Conservation (phyloP, 2,797 vertebrate genomes). For the Coilia nasus region DNA sequence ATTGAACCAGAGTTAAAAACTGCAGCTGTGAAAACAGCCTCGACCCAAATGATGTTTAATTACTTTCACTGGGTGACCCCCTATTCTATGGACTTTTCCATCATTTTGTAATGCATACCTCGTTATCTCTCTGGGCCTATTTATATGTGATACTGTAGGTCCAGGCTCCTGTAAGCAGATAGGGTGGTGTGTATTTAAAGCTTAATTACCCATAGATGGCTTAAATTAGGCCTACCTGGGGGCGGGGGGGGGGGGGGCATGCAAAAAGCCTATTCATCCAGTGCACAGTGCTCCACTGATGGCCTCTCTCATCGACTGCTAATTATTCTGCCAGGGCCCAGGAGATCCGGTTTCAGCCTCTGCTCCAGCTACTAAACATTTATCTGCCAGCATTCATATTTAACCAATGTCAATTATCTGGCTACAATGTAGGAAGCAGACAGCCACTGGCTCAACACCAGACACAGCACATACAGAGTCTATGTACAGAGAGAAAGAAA, state of each 20-base stretch:
- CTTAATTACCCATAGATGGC: constrained; percentile 70
- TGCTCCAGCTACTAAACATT: constrained; percentile 80
- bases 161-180: constrained; percentile 37
- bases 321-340: constrained; percentile 74
- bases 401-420: constrained; percentile 80
- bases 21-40: too few relatives aligned
- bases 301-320: constrained; percentile 78
- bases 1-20: too few relatives aligned
- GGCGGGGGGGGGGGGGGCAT: constrained; percentile 38
- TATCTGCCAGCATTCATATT: constrained; percentile 79
- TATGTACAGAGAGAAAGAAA: neutral
- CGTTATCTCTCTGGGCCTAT: neutral
- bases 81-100: neutral
- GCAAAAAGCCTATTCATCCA: constrained; percentile 43
- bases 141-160: neutral
- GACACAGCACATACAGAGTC: constrained; percentile 47
- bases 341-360: constrained; percentile 75
- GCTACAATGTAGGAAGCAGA: constrained; percentile 76
- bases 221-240: constrained; percentile 58
- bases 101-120: neutral
- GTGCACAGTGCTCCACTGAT: constrained; percentile 66
- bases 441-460: constrained; percentile 72
- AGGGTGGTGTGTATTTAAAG: constrained; percentile 62
- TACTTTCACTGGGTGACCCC: neutral
- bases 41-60: neutral